Base-by-base conservation (phyloP, 2,888 invertebrate species). In the Pyrrhosoma nymphula region DNA sequence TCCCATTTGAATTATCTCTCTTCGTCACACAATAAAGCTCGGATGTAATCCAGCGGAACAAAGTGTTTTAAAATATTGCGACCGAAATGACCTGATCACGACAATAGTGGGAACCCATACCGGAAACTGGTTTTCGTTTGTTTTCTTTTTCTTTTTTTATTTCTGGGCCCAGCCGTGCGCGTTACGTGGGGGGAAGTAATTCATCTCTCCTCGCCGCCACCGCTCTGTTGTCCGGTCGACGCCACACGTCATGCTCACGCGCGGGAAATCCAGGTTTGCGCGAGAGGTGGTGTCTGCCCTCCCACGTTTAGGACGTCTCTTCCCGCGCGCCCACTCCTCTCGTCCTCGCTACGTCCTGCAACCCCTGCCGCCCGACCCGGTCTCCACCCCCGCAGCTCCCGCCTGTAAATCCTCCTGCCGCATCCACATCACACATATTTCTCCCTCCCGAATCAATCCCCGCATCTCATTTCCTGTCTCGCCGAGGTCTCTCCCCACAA, bases 381-480 rank as follows among this genome's bases (percentile, higher is more conserved):
- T 3, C 30, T 18, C 82, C 35, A 35, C 12, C 35, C 82, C 82
- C 82, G 12, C 82, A 35, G 12, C 30, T 35, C 82, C 82, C n/a
- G 1, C 10, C n/a, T 0, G 35, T 26, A 82, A 82, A 82, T 82
- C 82, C 82, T 18, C 82, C 82, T 14, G 12, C 30, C 16, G 14
- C 82, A 35, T 35, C 69, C 69, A 26, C 69, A 69, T 82, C 82
- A 82, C 30, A 82, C 82, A 82, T 35, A 82, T 82, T 82, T 82
- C 82, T 82, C 82, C 82, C 82, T 18, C 30, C 35, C 82, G 26
- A 82, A 82, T 82, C 82, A 82, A 35, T 35, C 30, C 82, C 82
- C 82, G 82, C 82, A 82, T 82, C 82, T 82, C 82, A 82, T 82
- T 82, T 35, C 82, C 82, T 35, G 0, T n/a, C 82, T 23, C 10